These are phyloP conservation scores for Protonibea diacanthus DNA, from an alignment of 2,797 vertebrate species.

Conservation along the genomic window DNA sequence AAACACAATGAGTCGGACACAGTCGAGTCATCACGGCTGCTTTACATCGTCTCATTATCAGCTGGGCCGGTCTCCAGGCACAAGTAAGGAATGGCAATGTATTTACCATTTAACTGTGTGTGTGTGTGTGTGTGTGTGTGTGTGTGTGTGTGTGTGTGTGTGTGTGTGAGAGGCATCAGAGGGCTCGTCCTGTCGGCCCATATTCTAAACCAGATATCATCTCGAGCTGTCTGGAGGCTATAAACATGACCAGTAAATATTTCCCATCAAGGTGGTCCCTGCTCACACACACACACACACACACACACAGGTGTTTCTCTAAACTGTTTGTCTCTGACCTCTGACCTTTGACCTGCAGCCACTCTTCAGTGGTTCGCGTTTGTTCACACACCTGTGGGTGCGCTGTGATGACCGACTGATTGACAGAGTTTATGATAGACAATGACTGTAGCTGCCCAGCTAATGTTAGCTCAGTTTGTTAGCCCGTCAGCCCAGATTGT, in stretches of 20 bases:
- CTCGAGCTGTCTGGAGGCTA: conserved; percentile 34
- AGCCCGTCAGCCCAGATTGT: no score
- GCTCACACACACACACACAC: conserved; percentile 2
- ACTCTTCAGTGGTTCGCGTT: neutral
- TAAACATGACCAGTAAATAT: conserved; percentile 58
- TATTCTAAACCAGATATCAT: conserved; percentile 48
- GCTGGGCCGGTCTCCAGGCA: conserved; percentile 26
- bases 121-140: conserved; percentile 33
- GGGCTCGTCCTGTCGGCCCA: neutral
- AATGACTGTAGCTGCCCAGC: no score
- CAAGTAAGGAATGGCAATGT: neutral
- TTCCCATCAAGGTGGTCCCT: conserved; percentile 34
- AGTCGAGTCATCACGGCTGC: neutral
- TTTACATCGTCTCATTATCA: conserved; percentile 10
- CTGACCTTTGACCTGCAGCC: neutral
- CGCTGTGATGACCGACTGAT: neutral
- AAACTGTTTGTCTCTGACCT: conserved; percentile 4
- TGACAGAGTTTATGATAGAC: no score
- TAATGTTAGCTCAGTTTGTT: no score
- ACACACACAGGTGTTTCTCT: conserved; percentile 9
- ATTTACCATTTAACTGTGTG: conserved; percentile 18
- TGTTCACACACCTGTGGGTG: no score
- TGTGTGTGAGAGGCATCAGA: neutral
- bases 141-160: conserved; percentile 19
- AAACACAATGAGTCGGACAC: no score